Evolutionary conservation across 2,113 vertebrate species (phyloP).

Genomic region (Osmerus eperlanus): DNA sequence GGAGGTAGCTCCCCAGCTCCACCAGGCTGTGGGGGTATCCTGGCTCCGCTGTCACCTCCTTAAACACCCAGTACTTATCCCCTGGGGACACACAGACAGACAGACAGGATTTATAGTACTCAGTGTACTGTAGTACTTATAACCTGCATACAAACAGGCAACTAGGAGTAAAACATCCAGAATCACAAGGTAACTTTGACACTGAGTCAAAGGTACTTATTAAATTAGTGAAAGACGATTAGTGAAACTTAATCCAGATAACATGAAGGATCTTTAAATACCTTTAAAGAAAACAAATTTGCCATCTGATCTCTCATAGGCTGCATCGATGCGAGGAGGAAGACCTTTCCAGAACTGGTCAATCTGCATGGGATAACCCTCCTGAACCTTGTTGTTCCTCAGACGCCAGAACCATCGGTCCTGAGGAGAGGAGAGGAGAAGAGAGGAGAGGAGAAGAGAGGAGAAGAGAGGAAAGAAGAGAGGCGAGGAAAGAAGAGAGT

Average conservation of each 20-base stretch:
- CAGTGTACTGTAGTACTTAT: background rate
- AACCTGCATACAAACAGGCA: background rate
- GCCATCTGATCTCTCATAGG: slow-evolving; percentile 93
- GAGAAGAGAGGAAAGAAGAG: background rate
- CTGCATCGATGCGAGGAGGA: slow-evolving; percentile 90
- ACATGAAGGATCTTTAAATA: slow-evolving; percentile 45
- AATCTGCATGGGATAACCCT: slow-evolving; percentile 97
- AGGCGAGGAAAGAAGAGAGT: background rate
- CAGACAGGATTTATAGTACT: background rate
- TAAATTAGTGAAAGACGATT: no score
- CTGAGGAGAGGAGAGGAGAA: slow-evolving; percentile 38
- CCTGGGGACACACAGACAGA: slow-evolving; percentile 64
- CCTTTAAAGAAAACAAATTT: slow-evolving; percentile 99
- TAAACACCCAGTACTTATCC: slow-evolving; percentile 97
- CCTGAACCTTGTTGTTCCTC: slow-evolving; percentile 94
- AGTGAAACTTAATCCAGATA: no score
- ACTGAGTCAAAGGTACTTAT: no score
- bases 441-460: background rate
- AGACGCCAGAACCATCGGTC: slow-evolving; percentile 99
- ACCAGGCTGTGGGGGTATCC: slow-evolving; percentile 92
- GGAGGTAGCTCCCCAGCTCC: slow-evolving; percentile 88
- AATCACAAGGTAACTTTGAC: no score
- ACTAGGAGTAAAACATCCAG: no score
- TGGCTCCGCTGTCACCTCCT: slow-evolving; percentile 90
- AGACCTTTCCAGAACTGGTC: slow-evolving; percentile 98